phyloP scores from a whole-genome alignment of 2,888 invertebrate genomes.

The Crocallis elinguaria region DNA sequence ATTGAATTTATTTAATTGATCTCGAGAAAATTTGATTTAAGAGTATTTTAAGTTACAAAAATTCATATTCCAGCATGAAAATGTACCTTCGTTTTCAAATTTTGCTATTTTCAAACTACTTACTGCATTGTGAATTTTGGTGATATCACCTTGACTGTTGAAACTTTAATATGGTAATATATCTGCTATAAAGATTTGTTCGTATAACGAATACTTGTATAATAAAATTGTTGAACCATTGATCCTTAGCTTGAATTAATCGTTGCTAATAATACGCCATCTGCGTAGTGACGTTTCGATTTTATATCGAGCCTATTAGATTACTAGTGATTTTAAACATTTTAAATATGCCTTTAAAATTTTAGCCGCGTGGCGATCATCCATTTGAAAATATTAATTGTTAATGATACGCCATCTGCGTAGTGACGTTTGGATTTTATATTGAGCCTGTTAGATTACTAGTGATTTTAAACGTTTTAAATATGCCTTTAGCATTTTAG shows the following conservation, averaged over 20 bases:
- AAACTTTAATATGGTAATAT: not conserved
- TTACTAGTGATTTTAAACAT: conserved; percentile 62
- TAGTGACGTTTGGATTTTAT: conserved; percentile 64
- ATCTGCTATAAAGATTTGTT: not conserved
- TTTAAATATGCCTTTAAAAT: conserved; percentile 63
- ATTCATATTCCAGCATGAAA: not conserved
- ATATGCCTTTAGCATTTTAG: conserved; percentile 46
- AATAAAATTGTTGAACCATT: conserved; percentile 7
- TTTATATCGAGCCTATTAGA: conserved; percentile 59
- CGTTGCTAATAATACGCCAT: conserved; percentile 45
- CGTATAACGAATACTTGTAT: conserved; percentile 6
- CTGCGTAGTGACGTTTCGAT: conserved; percentile 66
- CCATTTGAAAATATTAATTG: not conserved
- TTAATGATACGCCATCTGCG: conserved; percentile 54
- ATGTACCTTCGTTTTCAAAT: not conserved
- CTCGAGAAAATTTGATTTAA: not conserved
- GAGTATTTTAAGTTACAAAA: not conserved
- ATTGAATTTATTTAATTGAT: not conserved
- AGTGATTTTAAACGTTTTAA: conserved; percentile 68
- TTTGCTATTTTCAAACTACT: too few species aligned
- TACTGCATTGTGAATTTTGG: not conserved
- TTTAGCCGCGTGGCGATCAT: too few species aligned
- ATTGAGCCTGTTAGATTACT: conserved; percentile 57
- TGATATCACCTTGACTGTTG: not conserved
- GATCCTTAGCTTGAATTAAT: not conserved